Base-by-base conservation (phyloP, 2,113 vertebrate species). In the Tachuris rubrigastra region DNA sequence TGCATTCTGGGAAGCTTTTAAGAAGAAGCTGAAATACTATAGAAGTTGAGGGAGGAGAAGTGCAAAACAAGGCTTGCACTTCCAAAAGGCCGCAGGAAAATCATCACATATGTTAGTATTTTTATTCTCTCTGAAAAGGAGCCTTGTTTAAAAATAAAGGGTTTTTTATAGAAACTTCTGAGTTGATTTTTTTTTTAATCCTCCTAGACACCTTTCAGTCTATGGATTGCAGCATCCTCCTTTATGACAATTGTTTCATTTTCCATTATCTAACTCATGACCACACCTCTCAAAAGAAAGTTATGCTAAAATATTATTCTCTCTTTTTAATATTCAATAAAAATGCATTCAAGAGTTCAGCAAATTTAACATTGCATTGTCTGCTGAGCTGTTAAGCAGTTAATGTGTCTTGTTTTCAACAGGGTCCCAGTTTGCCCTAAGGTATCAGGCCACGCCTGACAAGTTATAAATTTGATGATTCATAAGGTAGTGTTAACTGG, bases 401-500 rank as follows among this genome's bases (percentile, higher is more conserved):
- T 72, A 56, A 84, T 2, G 4, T 74, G 44, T n/a, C 59, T 78
- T 30, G 14, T 63, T 89, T 78, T 77, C 73, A 87, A 68, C 81
- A 83, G 85, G 71, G 89, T 94, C 91, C 53, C 14, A 2, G 39
- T 85, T 92, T 96, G 74, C 85, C 95, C 39, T 30, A 14, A 79
- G 53, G 84, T 95, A 84, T 85, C 71, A 46, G 78, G 85, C 89
- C 74, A 82, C 12, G 0, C 91, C 93, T 95, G 76, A 47, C 87
- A 91, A 49, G 80, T 92, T 93, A 79, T 65, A 89, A 81, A 91
- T 87, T 17, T 65, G 81, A 56, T 96, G 93, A 95, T 87, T 97
- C 91, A 94, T 91, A 66, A 91, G 75, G 69, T 46, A 58, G 6
- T 2, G 75, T 85, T 90, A 69, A 85, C 56, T 21, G 19, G 59